Conservation (phyloP, 2,888 invertebrate genomes). For the Teleogryllus oceanicus region DNA sequence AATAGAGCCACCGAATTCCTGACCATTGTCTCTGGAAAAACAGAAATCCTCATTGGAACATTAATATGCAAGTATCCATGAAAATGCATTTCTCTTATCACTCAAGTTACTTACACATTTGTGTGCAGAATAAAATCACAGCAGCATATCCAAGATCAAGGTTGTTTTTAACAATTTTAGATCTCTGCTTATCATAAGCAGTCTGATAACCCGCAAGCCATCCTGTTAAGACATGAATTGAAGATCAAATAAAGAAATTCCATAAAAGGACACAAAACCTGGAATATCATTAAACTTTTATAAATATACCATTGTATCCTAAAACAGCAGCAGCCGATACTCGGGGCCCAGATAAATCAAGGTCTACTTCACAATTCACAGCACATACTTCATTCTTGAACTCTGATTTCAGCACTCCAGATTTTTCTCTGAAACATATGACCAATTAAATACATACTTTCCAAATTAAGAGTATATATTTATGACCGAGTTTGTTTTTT, state of each 20-base stretch:
- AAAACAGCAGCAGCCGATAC: slow-evolving; percentile 83
- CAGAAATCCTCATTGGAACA: slow-evolving; percentile 22
- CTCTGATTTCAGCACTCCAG: slow-evolving; percentile 82
- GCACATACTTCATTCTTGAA: slow-evolving; percentile 81
- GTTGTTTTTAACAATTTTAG: slow-evolving; percentile 88
- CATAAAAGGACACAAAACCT: neutral
- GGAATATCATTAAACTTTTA: slow-evolving; percentile 25
- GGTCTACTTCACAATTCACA: slow-evolving; percentile 79
- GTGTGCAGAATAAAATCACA: slow-evolving; percentile 91
- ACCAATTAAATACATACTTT: slow-evolving; percentile 21
- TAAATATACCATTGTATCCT: slow-evolving; percentile 65
- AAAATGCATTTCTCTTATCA: neutral
- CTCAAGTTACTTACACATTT: slow-evolving; percentile 74
- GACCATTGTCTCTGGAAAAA: slow-evolving; percentile 76
- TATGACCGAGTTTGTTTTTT: neutral
- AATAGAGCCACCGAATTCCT: slow-evolving; percentile 89
- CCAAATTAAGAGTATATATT: neutral
- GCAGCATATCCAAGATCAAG: slow-evolving; percentile 89
- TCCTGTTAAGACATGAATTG: slow-evolving; percentile 49
- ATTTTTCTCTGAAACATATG: slow-evolving; percentile 69
- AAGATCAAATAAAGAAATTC: neutral
- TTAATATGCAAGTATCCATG: neutral
- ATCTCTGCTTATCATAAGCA: slow-evolving; percentile 84
- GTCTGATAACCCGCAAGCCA: slow-evolving; percentile 92
- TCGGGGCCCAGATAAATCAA: slow-evolving; percentile 79